Conservation (phyloP, 2,888 invertebrate species). For the Sthenelais limicola region DNA sequence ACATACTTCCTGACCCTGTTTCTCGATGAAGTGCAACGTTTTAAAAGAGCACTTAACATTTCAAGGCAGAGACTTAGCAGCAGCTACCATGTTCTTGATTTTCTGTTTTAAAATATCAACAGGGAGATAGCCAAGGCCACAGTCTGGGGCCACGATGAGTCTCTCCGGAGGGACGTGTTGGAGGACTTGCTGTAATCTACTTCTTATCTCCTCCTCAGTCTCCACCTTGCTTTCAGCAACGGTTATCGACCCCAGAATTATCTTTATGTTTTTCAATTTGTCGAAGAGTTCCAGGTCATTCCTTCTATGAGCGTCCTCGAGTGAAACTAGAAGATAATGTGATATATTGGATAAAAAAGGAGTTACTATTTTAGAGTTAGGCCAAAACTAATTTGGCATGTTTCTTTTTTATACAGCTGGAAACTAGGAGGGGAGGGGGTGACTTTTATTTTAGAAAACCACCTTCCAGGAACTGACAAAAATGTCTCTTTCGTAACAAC, state of each 20-base stretch:
- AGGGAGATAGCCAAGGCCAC: conserved; percentile 33
- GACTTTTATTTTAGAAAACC: too few relatives aligned
- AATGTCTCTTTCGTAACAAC: too few relatives aligned
- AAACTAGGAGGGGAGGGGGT: too few relatives aligned
- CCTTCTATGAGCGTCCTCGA: conserved; percentile 46
- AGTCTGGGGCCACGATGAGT: conserved; percentile 27
- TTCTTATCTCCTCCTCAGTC: conserved; percentile 46
- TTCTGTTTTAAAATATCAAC: conserved; percentile 23
- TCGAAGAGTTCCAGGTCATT: conserved; percentile 44
- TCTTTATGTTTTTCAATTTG: conserved; percentile 43
- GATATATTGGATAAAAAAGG: not conserved
- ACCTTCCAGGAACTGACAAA: too few relatives aligned
- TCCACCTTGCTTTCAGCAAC: conserved; percentile 50
- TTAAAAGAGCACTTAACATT: too few relatives aligned
- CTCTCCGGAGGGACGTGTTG: conserved; percentile 19
- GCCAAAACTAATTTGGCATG: too few relatives aligned
- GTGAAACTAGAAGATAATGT: conserved; percentile 40
- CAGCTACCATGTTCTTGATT: conserved; percentile 28
- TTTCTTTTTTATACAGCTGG: too few relatives aligned
- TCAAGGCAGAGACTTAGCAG: conserved; percentile 14
- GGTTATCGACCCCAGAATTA: conserved; percentile 51
- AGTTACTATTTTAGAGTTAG: not conserved
- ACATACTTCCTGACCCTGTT: too few relatives aligned
- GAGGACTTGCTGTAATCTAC: not conserved
- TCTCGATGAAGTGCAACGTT: too few relatives aligned